A percentile compares a stretch with the other conserved stretches of the same genome.
Evolutionary conservation across 2,113 vertebrate species (phyloP).

Genomic region (Cottus gobio): DNA sequence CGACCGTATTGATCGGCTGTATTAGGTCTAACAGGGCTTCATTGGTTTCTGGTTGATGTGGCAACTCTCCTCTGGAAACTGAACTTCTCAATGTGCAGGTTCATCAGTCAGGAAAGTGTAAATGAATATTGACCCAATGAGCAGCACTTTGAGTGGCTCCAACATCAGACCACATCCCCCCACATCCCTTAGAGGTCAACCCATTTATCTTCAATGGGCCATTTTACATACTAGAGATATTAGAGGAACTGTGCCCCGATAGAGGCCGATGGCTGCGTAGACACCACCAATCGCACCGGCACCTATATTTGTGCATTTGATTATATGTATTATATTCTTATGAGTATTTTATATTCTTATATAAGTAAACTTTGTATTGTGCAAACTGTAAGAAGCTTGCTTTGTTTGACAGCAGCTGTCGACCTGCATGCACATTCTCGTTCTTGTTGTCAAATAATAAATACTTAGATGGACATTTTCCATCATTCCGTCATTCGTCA

Average conservation of each 20-base stretch:
- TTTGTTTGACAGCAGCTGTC: not conserved
- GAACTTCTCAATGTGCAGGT: not conserved
- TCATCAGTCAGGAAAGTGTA: conserved; percentile 5
- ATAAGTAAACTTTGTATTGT: not conserved
- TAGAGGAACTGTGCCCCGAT: too few relatives aligned
- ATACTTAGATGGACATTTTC: not conserved
- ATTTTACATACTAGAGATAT: too few relatives aligned
- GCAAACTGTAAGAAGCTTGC: not conserved
- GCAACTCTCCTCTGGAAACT: conserved; percentile 24
- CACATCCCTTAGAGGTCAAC: too few relatives aligned
- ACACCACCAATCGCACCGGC: too few relatives aligned
- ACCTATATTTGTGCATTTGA: too few relatives aligned
- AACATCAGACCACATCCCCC: not conserved
- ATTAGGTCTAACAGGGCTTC: not conserved
- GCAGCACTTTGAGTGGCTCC: not conserved
- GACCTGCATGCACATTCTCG: not conserved
- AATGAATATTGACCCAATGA: not conserved
- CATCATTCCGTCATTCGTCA: too few relatives aligned
- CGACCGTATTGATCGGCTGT: conserved; percentile 4
- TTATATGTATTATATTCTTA: too few relatives aligned
- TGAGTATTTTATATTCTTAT: not conserved
- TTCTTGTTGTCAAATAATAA: not conserved
- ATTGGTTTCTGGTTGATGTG: conserved; percentile 32
- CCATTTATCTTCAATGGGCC: too few relatives aligned
- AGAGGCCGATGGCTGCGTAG: too few relatives aligned